Conservation (phyloP, 1,140 invertebrate genomes). For the Solenopsis invicta region DNA sequence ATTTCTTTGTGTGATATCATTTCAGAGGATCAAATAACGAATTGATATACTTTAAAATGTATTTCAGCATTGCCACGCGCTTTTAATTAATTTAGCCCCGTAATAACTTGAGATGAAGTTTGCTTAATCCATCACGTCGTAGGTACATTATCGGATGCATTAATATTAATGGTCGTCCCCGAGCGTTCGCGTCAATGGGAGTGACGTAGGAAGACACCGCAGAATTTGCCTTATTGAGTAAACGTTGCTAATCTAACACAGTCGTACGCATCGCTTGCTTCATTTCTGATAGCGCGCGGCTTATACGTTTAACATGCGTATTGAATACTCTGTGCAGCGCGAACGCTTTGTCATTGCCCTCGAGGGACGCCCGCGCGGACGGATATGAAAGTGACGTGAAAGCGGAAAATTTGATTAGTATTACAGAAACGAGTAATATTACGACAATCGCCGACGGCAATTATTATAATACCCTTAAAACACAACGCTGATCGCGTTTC, state of each 20-base stretch:
- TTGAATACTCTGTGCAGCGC: neutral
- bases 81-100: slow-evolving; percentile 41
- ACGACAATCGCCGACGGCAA: slow-evolving; percentile 10
- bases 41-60: slow-evolving; percentile 19
- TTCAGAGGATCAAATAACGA: neutral
- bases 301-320: slow-evolving; percentile 32
- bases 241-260: slow-evolving; percentile 62
- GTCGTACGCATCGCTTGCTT: slow-evolving; percentile 45
- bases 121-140: slow-evolving; percentile 26
- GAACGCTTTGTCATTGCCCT: slow-evolving; percentile 48
- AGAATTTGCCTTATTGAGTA: slow-evolving; percentile 61
- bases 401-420: slow-evolving; percentile 53
- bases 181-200: slow-evolving; percentile 32
- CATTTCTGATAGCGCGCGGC: slow-evolving; percentile 55
- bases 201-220: slow-evolving; percentile 28
- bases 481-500: neutral
- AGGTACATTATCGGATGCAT: slow-evolving; percentile 17
- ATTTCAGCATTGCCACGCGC: neutral
- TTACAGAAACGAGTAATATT: slow-evolving; percentile 50
- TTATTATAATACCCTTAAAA: slow-evolving; percentile 42
- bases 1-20: neutral
- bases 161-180: slow-evolving; percentile 58
- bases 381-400: slow-evolving; percentile 60
- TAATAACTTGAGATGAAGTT: slow-evolving; percentile 30
- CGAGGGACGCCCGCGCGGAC: slow-evolving; percentile 27